Evolutionary conservation across 1,140 invertebrate species (phyloP), one percentile per base, ranked within the genome.

Genomic region (Drosophila tani): DNA sequence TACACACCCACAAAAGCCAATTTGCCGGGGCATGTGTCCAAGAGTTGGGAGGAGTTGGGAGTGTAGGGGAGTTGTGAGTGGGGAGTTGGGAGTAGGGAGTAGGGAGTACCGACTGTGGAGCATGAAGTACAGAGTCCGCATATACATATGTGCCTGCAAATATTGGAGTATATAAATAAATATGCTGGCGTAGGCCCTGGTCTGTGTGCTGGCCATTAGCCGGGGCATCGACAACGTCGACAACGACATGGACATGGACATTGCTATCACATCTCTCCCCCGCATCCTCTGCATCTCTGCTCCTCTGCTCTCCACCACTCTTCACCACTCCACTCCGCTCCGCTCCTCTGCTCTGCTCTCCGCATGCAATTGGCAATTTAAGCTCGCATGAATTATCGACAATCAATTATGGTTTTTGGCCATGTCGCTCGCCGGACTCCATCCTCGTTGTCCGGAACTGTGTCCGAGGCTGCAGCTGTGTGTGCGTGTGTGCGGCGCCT

Each of bases 351-450:
- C 19, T 17, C 21, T 41, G 43, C 46, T 19, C 56, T 47, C 76
- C 76, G 58, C 75, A 82, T 79, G 84, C 84, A 88, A 87, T 87
- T 87, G 84, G 84, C 84, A 87, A 87, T 87, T 87, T 87, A 88
- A 87, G 84, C 80, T 87, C 84, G 84, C 84, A 87, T 87, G 84
- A 87, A 87, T 87, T 87, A 87, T 87, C 84, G 84, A 87, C 84
- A 87, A 87, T 88, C 84, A 87, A 87, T 87, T 87, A 87, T 88
- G 84, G 84, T 87, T 87, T 87, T 87, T 87, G 84, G 83, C 77
- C 65, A 86, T 86, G 82, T 51, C 57, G 78, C 56, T 83, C 51
- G 49, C 49, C 50, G 41, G 47, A 74, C 75, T 68, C 29, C 66
- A 69, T 69, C 29, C 41, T 51, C 41, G 56, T 62, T 46, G 60